Percentiles rank a stretch among this genome's conserved stretches.
Conservation (phyloP, 2,113 vertebrate genomes). For the Tragelaphus scriptus region DNA sequence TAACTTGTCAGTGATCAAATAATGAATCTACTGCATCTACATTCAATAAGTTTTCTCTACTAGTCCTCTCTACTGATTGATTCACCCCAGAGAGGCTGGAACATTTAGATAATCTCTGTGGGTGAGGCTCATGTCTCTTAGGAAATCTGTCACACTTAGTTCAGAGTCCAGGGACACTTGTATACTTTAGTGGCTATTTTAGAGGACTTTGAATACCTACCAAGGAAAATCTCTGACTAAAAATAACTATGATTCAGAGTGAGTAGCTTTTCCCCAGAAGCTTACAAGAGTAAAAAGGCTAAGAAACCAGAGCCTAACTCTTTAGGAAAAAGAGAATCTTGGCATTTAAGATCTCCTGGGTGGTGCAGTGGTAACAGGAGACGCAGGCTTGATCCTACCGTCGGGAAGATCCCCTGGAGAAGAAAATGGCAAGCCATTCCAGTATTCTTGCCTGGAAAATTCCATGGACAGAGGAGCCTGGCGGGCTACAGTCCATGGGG, state of each 20-base stretch:
- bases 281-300: neutral
- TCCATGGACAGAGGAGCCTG: neutral
- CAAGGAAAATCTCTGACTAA: conserved; percentile 36
- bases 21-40: neutral
- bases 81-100: neutral
- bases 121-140: neutral
- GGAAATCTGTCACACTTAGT: neutral
- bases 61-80: neutral
- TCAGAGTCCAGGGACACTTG: conserved; percentile 2
- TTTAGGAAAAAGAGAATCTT: neutral
- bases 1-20: neutral
- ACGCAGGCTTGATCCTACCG: neutral
- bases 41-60: neutral
- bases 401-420: neutral
- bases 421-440: neutral
- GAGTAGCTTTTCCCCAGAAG: neutral
- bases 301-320: conserved; percentile 7
- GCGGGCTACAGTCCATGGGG: neutral
- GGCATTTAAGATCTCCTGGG: neutral
- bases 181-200: neutral
- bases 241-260: conserved; percentile 28
- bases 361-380: neutral
- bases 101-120: neutral
- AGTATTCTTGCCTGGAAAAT: neutral
- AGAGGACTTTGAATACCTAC: conserved; percentile 28